Percentiles rank a stretch among this genome's conserved stretches.
Conservation (phyloP, 2,888 invertebrate genomes). For the Periphyllus acericola region DNA sequence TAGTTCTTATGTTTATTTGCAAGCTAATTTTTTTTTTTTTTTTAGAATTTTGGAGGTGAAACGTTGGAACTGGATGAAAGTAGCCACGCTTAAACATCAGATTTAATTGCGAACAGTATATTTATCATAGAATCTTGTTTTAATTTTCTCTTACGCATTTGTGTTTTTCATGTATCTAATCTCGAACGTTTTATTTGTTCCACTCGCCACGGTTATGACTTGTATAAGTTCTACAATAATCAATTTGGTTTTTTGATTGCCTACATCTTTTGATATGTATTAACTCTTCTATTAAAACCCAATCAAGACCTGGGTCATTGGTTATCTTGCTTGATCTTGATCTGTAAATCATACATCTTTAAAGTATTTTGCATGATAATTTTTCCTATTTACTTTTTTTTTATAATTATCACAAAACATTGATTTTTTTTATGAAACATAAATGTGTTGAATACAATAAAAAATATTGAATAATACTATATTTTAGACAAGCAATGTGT, state of each 20-base stretch:
- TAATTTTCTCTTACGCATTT: constrained; percentile 62
- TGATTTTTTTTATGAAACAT: constrained; percentile 57
- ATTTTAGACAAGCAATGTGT: constrained; percentile 61
- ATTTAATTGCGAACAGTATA: constrained; percentile 53
- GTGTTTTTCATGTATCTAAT: constrained; percentile 61
- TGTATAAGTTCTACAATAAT: constrained; percentile 54
- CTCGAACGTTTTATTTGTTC: constrained; percentile 60
- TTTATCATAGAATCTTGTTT: constrained; percentile 62
- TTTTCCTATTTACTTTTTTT: constrained; percentile 59
- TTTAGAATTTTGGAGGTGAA: constrained; percentile 59
- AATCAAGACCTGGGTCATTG: constrained; percentile 41
- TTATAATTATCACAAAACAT: constrained; percentile 49
- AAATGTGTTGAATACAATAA: constrained; percentile 57
- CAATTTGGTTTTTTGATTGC: constrained; percentile 60
- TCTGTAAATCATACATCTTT: constrained; percentile 57
- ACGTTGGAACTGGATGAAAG: constrained; percentile 53
- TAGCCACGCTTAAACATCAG: constrained; percentile 56
- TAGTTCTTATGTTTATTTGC: neutral
- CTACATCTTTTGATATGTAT: constrained; percentile 59
- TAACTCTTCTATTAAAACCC: constrained; percentile 49
- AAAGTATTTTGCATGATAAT: constrained; percentile 58
- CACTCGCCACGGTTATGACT: constrained; percentile 57
- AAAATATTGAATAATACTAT: constrained; percentile 56
- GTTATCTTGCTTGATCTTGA: constrained; percentile 61
- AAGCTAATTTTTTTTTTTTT: neutral